Percentiles rank a stretch among this genome's conserved stretches.
These are phyloP conservation scores for Schizothorax lantsangensis DNA, from an alignment of 2,797 vertebrate genomes.

Conservation along the genomic window DNA sequence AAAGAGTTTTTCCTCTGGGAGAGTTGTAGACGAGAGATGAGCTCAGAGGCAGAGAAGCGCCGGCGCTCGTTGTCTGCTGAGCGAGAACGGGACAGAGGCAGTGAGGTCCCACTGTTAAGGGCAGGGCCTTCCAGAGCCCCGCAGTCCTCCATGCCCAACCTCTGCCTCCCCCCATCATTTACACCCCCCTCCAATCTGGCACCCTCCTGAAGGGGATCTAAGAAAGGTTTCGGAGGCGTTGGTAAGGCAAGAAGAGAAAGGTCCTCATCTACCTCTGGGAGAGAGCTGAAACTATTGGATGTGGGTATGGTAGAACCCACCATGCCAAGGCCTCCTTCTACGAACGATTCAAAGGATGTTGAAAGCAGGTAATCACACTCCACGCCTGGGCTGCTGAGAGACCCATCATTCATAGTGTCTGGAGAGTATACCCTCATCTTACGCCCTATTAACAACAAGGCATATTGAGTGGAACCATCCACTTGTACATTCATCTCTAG, in stretches of 20 bases:
- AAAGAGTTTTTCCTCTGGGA: constrained; percentile 85
- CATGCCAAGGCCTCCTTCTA: constrained; percentile 78
- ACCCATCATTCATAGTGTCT: constrained; percentile 79
- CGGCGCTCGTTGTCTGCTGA: constrained; percentile 83
- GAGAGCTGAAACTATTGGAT: constrained; percentile 60
- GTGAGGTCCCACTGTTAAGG: constrained; percentile 42
- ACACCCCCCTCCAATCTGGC: constrained; percentile 55
- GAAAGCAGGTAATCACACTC: constrained; percentile 80
- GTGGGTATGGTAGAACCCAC: constrained; percentile 70
- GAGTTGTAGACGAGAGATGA: constrained; percentile 88
- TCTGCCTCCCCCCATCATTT: constrained; percentile 36
- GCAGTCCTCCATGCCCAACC: constrained; percentile 55
- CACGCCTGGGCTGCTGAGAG: constrained; percentile 73
- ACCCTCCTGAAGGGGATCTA: constrained; percentile 62
- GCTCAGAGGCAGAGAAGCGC: constrained; percentile 89
- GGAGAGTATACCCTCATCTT: constrained; percentile 89
- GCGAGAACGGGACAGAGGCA: constrained; percentile 67
- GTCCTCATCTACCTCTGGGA: constrained; percentile 67
- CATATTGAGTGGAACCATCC: not conserved
- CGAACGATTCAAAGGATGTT: constrained; percentile 78
- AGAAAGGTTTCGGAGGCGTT: constrained; percentile 23
- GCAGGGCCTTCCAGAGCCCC: constrained; percentile 55
- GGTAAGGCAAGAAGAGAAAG: constrained; percentile 25
- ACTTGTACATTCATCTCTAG: not conserved
- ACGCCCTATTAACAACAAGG: constrained; percentile 75